Percentiles rank a stretch among this genome's conserved stretches.
These are phyloP conservation scores for Troglohyphantes excavatus DNA, from an alignment of 2,888 invertebrate species.

Conservation along the genomic window DNA sequence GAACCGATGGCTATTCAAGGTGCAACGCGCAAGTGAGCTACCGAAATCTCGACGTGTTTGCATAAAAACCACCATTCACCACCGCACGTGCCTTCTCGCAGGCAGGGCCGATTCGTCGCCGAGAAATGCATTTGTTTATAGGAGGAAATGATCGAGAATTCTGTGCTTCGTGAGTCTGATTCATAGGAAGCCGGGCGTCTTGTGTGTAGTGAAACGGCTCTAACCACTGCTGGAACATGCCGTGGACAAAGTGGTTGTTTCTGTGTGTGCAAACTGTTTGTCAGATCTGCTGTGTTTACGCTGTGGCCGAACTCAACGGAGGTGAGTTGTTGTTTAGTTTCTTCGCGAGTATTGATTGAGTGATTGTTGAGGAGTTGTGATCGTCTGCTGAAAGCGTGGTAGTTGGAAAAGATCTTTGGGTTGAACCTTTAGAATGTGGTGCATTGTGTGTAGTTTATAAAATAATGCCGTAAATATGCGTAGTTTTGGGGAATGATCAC, in stretches of 20 bases:
- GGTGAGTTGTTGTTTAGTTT: slow-evolving; percentile 53
- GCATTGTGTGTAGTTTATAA: too few relatives aligned
- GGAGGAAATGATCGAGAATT: slow-evolving; percentile 16
- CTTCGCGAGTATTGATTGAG: not conserved
- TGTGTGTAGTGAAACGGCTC: slow-evolving; percentile 19
- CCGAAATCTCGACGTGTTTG: not conserved
- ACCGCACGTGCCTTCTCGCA: slow-evolving; percentile 3
- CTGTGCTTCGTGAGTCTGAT: slow-evolving; percentile 16
- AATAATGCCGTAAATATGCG: too few relatives aligned
- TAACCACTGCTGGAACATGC: slow-evolving; percentile 35
- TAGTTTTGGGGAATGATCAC: too few relatives aligned
- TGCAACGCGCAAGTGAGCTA: too few relatives aligned
- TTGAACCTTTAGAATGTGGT: too few relatives aligned
- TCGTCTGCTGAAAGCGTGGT: not conserved
- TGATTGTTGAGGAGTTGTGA: not conserved
- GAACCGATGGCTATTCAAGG: not conserved
- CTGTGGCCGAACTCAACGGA: slow-evolving; percentile 59
- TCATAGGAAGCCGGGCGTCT: slow-evolving; percentile 59
- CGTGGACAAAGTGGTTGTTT: slow-evolving; percentile 26
- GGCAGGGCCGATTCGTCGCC: not conserved
- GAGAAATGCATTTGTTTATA: slow-evolving; percentile 19
- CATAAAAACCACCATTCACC: not conserved
- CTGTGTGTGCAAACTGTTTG: slow-evolving; percentile 42
- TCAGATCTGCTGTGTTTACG: slow-evolving; percentile 15
- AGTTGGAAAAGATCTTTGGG: not conserved